Base-by-base conservation (phyloP, 2,797 vertebrate genomes). In the Sebastes vulpes region DNA sequence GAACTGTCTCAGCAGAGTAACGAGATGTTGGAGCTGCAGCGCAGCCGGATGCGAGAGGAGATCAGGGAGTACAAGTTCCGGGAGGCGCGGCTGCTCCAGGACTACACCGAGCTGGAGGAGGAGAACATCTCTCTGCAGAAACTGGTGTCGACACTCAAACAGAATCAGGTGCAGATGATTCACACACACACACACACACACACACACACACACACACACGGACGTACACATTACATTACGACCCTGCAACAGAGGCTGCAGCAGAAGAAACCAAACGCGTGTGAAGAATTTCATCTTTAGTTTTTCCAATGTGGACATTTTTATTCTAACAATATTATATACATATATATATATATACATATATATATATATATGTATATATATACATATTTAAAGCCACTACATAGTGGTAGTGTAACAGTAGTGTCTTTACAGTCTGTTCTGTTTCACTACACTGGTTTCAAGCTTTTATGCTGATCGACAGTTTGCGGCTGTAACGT, bases 91-190 rank as follows among this genome's bases (percentile, higher is more conserved):
- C 96, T 99, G 18, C 97, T 99, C 28, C 98, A 99, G 95, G 98
- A 99, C 92, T 99, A 99, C 86, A 97, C 97, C 0, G 98, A 99
- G 85, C 96, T 99, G 61, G 98, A 99, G 88, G 98, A 99, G 87
- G 98, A 99, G 93, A 99, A 99, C 88, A 99, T 99, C 91, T 97
- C 97, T 1, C 91, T 99, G 79, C 98, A 99, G 95, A 99, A 99
- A 70, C 93, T 99, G 65, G 98, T 99, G 80, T 99, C 98, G 53
- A 98, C 97, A 0, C 93, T 99, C 74, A 99, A 95, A 82, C 98
- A 99, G 93, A 99, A 97, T 81, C 98, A 99, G 97, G 98, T 99
- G 85, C n/a, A 10, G 18, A 78, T 12, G 4, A 38, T 12, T 26
- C 23, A 50, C 10, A 25, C 3, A 42, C 38, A 46, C 38, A 1